Percentiles rank a stretch among this genome's conserved stretches.
phyloP scores from a whole-genome alignment of 2,888 invertebrate genomes.

The Chymomyza caudatula region DNA sequence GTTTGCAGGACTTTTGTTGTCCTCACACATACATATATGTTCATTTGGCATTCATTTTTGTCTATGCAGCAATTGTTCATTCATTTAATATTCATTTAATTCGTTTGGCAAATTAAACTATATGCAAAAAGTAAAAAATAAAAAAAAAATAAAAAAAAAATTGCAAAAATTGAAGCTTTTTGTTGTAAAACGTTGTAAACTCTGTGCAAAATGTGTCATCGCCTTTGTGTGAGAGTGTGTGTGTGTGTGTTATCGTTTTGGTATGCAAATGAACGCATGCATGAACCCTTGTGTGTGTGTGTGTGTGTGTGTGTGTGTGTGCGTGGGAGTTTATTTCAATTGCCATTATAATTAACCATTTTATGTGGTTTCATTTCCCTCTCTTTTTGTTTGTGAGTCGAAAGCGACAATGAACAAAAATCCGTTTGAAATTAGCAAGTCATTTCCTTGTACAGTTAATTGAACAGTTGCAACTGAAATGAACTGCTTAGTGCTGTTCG shows the following conservation, averaged over 20 bases:
- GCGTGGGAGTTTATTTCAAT: slow-evolving; percentile 46
- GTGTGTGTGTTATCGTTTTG: not conserved
- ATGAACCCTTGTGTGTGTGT: not conserved
- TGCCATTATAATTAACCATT: slow-evolving; percentile 65
- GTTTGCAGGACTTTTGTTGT: not conserved
- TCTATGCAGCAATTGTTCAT: slow-evolving; percentile 19
- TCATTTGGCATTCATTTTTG: not conserved
- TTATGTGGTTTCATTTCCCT: slow-evolving; percentile 39
- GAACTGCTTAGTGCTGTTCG: too few relatives aligned
- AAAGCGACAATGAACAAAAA: not conserved
- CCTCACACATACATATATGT: not conserved
- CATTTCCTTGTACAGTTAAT: too few relatives aligned
- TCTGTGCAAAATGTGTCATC: not conserved
- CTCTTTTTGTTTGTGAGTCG: not conserved
- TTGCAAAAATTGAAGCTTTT: not conserved
- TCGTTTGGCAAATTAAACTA: slow-evolving; percentile 27
- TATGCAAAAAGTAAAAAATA: slow-evolving; percentile 17
- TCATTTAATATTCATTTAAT: slow-evolving; percentile 49
- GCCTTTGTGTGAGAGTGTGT: not conserved
- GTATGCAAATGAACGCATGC: not conserved
- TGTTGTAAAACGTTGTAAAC: slow-evolving; percentile 11
- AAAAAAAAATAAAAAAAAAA: not conserved
- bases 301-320: slow-evolving; percentile 7
- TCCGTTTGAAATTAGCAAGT: not conserved
- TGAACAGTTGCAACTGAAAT: not conserved